phyloP scores from a whole-genome alignment of 2,113 vertebrate species.

The Xiphorhynchus elegans region DNA sequence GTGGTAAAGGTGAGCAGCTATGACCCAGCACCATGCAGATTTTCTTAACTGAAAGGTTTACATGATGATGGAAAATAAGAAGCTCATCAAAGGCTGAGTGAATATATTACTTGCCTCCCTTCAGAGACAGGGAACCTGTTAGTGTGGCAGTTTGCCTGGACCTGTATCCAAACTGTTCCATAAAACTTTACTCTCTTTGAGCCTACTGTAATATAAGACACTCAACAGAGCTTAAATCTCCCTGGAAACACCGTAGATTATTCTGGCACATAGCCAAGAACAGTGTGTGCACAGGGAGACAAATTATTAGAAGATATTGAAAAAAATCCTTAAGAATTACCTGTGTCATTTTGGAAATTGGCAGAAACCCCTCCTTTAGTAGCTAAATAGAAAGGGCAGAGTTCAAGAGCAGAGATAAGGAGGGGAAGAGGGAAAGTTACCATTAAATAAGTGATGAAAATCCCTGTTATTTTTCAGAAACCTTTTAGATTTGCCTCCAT shows the following conservation, averaged over 20 bases:
- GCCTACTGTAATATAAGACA: background rate
- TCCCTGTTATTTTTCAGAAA: background rate
- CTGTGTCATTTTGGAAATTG: background rate
- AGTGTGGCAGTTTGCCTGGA: conserved; percentile 2
- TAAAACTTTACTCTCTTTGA: conserved; percentile 33
- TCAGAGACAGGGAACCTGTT: background rate
- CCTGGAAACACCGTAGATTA: conserved; percentile 39
- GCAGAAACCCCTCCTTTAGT: background rate
- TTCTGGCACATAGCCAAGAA: conserved; percentile 3
- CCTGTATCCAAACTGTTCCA: background rate
- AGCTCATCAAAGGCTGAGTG: background rate
- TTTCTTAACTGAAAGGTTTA: background rate
- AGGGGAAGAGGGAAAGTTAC: background rate
- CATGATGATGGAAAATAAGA: background rate
- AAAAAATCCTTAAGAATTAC: background rate
- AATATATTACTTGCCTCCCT: background rate
- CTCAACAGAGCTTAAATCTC: conserved; percentile 37
- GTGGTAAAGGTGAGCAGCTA: background rate
- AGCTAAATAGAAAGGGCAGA: background rate
- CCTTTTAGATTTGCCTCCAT: background rate
- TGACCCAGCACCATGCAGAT: background rate
- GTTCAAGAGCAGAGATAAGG: background rate
- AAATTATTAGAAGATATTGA: background rate
- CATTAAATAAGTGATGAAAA: background rate
- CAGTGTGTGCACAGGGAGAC: background rate